A percentile compares a stretch with the other conserved stretches of the same genome.
These are phyloP conservation scores for Pseudopodoces humilis DNA, from an alignment of 2,113 vertebrate genomes.

Conservation along the genomic window DNA sequence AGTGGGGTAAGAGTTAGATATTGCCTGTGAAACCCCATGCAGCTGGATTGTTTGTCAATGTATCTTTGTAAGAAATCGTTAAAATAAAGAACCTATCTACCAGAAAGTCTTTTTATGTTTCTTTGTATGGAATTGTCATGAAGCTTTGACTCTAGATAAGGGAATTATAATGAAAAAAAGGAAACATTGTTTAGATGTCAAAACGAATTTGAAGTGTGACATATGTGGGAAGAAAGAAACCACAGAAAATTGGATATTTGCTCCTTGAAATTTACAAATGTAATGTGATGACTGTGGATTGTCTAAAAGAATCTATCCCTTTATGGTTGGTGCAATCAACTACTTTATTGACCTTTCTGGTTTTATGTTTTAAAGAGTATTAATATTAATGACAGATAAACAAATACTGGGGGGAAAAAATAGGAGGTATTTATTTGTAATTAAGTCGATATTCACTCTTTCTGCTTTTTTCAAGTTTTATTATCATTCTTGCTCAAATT, in stretches of 20 bases:
- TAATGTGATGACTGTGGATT: conserved; percentile 48
- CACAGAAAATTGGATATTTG: conserved; percentile 60
- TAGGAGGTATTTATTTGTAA: neutral
- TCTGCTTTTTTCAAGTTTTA: neutral
- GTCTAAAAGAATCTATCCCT: conserved; percentile 53
- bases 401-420: neutral
- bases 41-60: conserved; percentile 13
- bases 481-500: neutral
- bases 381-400: conserved; percentile 5
- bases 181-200: conserved; percentile 69
- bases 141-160: conserved; percentile 64
- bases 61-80: conserved; percentile 47
- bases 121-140: conserved; percentile 53
- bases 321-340: conserved; percentile 51
- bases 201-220: conserved; percentile 68
- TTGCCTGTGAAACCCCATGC: neutral
- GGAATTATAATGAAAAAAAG: conserved; percentile 69
- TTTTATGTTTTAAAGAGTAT: conserved; percentile 14
- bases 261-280: conserved; percentile 63
- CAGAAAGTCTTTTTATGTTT: conserved; percentile 55
- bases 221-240: conserved; percentile 33
- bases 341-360: conserved; percentile 31
- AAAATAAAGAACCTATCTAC: conserved; percentile 44
- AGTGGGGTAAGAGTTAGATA: neutral
- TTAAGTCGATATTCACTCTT: neutral